Conservation (phyloP, 2,888 invertebrate species). For the Kuschelorhynchus macadamiae region DNA sequence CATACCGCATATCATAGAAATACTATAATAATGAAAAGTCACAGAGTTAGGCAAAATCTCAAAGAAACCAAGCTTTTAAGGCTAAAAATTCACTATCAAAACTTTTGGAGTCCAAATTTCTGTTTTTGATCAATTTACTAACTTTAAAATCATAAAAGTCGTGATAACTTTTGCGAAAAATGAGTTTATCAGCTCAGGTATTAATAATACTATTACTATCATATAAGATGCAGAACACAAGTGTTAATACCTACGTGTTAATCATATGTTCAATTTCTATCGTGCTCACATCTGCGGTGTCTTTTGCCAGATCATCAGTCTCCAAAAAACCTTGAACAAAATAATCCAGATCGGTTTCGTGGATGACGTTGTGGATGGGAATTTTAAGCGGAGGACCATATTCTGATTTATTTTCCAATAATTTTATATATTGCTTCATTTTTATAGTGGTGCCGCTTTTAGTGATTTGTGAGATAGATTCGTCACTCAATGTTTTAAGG, state of each 20-base stretch:
- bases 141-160: no score
- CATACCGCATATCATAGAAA: no score
- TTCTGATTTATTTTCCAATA: conserved; percentile 40
- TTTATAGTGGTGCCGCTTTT: conserved; percentile 46
- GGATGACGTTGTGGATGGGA: conserved; percentile 62
- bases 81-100: no score
- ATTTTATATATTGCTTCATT: conserved; percentile 47
- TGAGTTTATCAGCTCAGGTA: no score
- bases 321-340: conserved; percentile 67
- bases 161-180: no score
- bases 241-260: background rate
- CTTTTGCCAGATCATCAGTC: conserved; percentile 11
- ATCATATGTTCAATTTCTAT: conserved; percentile 29
- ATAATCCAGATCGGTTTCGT: conserved; percentile 68
- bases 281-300: conserved; percentile 18
- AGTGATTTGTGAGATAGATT: conserved; percentile 47
- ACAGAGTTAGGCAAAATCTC: no score
- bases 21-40: no score
- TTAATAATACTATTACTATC: no score
- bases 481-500: conserved; percentile 23
- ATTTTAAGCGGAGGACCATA: conserved; percentile 54
- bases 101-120: no score
- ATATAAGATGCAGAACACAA: no score
- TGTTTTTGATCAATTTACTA: no score
- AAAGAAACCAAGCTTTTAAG: no score